Conservation (phyloP, 2,797 vertebrate genomes). For the Coendou prehensilis region DNA sequence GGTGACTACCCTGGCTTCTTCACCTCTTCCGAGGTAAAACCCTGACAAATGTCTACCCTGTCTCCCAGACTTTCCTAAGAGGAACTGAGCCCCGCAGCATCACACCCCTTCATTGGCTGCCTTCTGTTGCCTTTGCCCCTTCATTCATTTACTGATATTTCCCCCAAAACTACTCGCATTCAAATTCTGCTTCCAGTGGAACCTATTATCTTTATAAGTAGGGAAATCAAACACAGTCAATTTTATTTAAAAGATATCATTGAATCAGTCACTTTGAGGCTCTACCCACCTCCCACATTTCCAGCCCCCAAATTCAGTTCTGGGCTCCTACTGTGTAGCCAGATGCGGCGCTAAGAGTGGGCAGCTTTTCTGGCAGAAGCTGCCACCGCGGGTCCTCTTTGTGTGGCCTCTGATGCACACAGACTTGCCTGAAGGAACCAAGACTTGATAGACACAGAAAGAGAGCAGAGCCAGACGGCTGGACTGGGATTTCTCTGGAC, state of each 20-base stretch:
- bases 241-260: slow-evolving; percentile 37
- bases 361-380: not conserved
- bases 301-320: not conserved
- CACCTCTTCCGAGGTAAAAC: not conserved
- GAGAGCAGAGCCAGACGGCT: not conserved
- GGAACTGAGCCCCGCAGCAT: not conserved
- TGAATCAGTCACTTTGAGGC: not conserved
- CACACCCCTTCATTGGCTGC: not conserved
- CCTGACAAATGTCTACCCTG: fast-evolving
- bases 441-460: not conserved
- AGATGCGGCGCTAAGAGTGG: not conserved
- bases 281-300: not conserved
- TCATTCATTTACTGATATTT: not conserved
- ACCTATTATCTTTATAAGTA: not conserved
- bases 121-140: not conserved
- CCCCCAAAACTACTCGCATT: not conserved
- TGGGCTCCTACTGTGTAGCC: not conserved
- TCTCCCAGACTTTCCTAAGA: not conserved
- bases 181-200: not conserved
- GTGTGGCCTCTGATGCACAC: not conserved
- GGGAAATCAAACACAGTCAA: not conserved
- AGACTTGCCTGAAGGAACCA: not conserved
- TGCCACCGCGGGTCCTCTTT: not conserved
- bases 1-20: not conserved
- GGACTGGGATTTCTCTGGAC: not conserved